A percentile compares a stretch with the other conserved stretches of the same genome.
These are phyloP conservation scores for Osmerus eperlanus DNA, from an alignment of 2,113 vertebrate genomes.

Conservation along the genomic window DNA sequence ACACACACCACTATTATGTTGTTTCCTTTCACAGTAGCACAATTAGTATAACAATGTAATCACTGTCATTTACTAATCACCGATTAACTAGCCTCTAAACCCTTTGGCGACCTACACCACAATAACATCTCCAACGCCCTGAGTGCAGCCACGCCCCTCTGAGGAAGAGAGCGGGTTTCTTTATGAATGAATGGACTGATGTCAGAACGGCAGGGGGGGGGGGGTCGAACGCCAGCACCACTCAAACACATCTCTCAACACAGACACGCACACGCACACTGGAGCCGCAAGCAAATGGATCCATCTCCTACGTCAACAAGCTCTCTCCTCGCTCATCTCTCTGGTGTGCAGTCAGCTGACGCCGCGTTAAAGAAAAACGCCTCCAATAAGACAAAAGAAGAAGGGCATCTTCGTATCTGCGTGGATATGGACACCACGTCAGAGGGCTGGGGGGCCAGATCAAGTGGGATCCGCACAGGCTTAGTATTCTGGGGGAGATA, in stretches of 20 bases:
- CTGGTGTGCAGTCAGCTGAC: constrained; percentile 18
- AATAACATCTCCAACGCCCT: neutral
- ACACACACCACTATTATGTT: neutral
- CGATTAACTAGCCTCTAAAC: neutral
- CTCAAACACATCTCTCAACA: constrained; percentile 17
- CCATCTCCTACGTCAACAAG: constrained; percentile 34
- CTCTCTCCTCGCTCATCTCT: constrained; percentile 24
- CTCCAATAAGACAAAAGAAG: neutral
- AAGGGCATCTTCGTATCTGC: neutral
- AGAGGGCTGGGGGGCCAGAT: constrained; percentile 6
- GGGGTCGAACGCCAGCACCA: neutral
- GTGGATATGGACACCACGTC: neutral
- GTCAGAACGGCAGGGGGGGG: constrained; percentile 17
- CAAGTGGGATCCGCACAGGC: neutral
- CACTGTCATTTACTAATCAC: neutral
- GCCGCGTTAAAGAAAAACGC: constrained; percentile 18
- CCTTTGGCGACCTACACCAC: neutral
- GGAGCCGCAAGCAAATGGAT: constrained; percentile 1
- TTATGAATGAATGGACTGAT: constrained; percentile 44
- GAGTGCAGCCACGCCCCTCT: too few relatives aligned
- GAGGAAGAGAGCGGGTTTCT: constrained; percentile 24
- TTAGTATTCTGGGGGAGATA: constrained; percentile 1
- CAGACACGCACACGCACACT: constrained; percentile 10
- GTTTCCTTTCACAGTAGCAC: too few relatives aligned
- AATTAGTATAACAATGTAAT: constrained; percentile 11